A percentile compares a stretch with the other conserved stretches of the same genome.
phyloP scores from a whole-genome alignment of 1,140 invertebrate genomes.

The Drosophila mojavensis region DNA sequence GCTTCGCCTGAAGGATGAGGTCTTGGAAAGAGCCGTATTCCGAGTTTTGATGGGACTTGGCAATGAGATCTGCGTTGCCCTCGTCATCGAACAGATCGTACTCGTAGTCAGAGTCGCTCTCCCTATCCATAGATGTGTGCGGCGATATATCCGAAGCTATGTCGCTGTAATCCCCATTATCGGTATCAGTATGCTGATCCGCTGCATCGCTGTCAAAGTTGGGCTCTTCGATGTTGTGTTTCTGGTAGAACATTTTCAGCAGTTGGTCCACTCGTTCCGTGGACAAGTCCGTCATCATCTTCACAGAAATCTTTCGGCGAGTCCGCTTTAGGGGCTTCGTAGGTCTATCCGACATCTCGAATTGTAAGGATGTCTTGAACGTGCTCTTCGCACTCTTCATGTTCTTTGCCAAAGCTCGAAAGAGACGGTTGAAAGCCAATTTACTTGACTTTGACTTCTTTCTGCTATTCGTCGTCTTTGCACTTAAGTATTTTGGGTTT shows the following conservation, averaged over 20 bases:
- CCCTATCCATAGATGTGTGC: slow-evolving; percentile 14
- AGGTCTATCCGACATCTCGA: slow-evolving; percentile 61
- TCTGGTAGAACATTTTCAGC: slow-evolving; percentile 65
- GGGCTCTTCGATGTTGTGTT: slow-evolving; percentile 49
- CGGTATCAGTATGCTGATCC: slow-evolving; percentile 12
- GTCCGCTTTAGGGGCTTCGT: slow-evolving; percentile 54
- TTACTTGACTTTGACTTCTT: slow-evolving; percentile 7
- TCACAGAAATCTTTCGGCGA: slow-evolving; percentile 70
- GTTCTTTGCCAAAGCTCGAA: slow-evolving; percentile 50
- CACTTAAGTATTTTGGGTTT: slow-evolving; percentile 59
- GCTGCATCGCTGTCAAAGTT: slow-evolving; percentile 18
- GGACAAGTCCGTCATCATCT: slow-evolving; percentile 76
- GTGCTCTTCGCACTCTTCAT: slow-evolving; percentile 51
- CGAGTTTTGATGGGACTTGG: slow-evolving; percentile 53
- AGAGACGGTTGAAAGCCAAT: slow-evolving; percentile 47
- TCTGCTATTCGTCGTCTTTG: not conserved
- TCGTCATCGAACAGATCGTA: slow-evolving; percentile 75
- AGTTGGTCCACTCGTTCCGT: slow-evolving; percentile 64
- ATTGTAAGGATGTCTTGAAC: slow-evolving; percentile 69
- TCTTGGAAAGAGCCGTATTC: slow-evolving; percentile 78
- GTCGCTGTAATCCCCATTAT: slow-evolving; percentile 52
- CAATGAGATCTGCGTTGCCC: slow-evolving; percentile 53
- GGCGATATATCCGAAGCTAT: slow-evolving; percentile 30
- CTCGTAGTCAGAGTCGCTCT: slow-evolving; percentile 59
- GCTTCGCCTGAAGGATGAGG: slow-evolving; percentile 67